Conservation (phyloP, 2,797 vertebrate genomes). For the Rachycentron canadum region DNA sequence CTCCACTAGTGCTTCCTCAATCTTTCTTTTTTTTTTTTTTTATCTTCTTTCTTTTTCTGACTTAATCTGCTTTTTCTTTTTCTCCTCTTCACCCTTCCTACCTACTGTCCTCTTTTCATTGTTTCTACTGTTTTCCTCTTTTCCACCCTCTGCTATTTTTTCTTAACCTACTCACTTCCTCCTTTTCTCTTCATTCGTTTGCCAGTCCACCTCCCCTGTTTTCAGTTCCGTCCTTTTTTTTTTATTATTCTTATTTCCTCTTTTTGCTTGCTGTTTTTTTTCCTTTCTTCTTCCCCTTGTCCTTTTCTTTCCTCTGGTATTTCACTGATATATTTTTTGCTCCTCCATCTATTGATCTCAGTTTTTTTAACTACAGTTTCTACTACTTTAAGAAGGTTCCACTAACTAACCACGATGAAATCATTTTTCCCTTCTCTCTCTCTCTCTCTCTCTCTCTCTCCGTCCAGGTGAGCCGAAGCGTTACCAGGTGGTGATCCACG, state of each 20-base stretch:
- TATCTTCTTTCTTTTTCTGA: background rate
- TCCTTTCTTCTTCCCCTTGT: background rate
- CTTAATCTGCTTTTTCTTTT: too few species aligned
- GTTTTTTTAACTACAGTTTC: background rate
- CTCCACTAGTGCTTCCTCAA: background rate
- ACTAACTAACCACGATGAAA: background rate
- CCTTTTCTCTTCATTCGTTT: background rate
- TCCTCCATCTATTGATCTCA: too few species aligned
- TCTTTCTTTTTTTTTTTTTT: conserved; percentile 7
- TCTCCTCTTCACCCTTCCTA: background rate
- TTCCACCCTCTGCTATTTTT: background rate
- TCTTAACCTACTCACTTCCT: background rate
- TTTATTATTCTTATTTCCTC: background rate
- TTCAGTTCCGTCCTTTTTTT: background rate
- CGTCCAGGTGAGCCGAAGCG: conserved; percentile 90
- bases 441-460: background rate
- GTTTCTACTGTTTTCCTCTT: background rate
- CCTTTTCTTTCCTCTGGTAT: conserved; percentile 55
- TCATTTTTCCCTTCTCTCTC: too few species aligned
- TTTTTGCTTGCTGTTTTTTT: background rate
- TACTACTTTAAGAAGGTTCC: too few species aligned
- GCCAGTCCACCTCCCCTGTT: too few species aligned
- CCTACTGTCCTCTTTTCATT: background rate
- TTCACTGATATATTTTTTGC: conserved; percentile 71
- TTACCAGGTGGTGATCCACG: conserved; percentile 96